These are phyloP conservation scores for Pteruthius melanotis DNA, from an alignment of 2,113 vertebrate genomes.

Conservation along the genomic window DNA sequence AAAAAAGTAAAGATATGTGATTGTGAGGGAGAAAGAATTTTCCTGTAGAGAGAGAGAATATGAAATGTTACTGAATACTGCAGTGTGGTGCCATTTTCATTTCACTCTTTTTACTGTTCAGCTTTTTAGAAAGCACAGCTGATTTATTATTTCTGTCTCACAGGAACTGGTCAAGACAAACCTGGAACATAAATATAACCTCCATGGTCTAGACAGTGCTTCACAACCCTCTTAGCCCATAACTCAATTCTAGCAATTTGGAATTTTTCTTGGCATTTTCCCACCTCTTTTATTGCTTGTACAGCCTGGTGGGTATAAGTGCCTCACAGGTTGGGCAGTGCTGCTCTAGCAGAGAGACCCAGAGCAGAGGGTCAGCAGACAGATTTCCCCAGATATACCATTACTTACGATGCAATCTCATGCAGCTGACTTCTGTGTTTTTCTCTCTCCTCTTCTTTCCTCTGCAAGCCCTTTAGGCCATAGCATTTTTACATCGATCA, in stretches of 20 bases:
- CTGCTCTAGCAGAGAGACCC: not conserved
- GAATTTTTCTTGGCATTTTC: not conserved
- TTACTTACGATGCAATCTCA: not conserved
- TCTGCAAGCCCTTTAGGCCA: not conserved
- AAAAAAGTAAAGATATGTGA: not conserved
- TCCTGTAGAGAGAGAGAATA: not conserved
- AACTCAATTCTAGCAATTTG: not conserved
- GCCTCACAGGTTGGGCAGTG: not conserved
- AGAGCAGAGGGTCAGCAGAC: not conserved
- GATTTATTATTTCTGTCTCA: constrained; percentile 35
- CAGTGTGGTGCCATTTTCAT: not conserved
- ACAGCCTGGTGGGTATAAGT: not conserved
- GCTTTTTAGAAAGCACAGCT: not conserved
- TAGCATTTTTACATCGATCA: not conserved
- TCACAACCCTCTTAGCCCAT: not conserved
- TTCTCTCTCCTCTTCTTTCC: not conserved
- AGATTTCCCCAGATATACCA: not conserved
- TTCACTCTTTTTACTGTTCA: not conserved
- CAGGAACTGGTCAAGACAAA: constrained; percentile 29
- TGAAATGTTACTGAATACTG: not conserved
- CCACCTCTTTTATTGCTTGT: not conserved
- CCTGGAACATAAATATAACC: constrained; percentile 38
- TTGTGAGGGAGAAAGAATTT: not conserved
- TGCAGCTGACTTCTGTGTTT: not conserved
- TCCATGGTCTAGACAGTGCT: not conserved